Conservation (phyloP, 2,797 vertebrate species). For the Argentina silus region DNA sequence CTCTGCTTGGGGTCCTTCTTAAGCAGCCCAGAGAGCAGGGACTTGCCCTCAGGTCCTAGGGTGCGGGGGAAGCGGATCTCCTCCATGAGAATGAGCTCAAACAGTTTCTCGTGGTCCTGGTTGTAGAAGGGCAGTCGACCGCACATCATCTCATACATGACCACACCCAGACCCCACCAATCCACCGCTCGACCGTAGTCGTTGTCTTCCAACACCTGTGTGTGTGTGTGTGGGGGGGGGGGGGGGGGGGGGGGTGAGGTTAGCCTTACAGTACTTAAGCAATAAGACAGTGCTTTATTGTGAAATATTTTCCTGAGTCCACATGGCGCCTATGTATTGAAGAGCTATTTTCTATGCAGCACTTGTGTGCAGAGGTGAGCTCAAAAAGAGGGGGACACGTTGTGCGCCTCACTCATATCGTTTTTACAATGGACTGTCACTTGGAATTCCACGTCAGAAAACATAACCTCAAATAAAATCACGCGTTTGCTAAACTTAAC, state of each 20-base stretch:
- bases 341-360: too few relatives aligned
- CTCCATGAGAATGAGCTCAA: slow-evolving; percentile 88
- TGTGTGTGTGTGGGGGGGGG: neutral
- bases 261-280: too few relatives aligned
- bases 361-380: too few relatives aligned
- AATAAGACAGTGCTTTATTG: too few relatives aligned
- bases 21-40: slow-evolving; percentile 83
- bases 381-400: too few relatives aligned
- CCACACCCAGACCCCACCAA: slow-evolving; percentile 89
- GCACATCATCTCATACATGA: slow-evolving; percentile 91
- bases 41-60: slow-evolving; percentile 83
- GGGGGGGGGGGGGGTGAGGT: neutral
- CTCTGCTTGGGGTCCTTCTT: slow-evolving; percentile 86
- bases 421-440: too few relatives aligned
- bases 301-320: too few relatives aligned
- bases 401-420: too few relatives aligned
- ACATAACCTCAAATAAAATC: too few relatives aligned
- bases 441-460: too few relatives aligned
- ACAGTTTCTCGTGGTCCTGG: slow-evolving; percentile 88
- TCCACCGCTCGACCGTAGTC: slow-evolving; percentile 87
- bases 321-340: too few relatives aligned
- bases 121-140: slow-evolving; percentile 89
- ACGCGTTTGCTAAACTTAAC: too few relatives aligned
- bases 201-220: slow-evolving; percentile 75
- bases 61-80: slow-evolving; percentile 87